These are phyloP conservation scores for Drosophila nr. medialis DNA, from an alignment of 2,888 invertebrate species.

Conservation along the genomic window DNA sequence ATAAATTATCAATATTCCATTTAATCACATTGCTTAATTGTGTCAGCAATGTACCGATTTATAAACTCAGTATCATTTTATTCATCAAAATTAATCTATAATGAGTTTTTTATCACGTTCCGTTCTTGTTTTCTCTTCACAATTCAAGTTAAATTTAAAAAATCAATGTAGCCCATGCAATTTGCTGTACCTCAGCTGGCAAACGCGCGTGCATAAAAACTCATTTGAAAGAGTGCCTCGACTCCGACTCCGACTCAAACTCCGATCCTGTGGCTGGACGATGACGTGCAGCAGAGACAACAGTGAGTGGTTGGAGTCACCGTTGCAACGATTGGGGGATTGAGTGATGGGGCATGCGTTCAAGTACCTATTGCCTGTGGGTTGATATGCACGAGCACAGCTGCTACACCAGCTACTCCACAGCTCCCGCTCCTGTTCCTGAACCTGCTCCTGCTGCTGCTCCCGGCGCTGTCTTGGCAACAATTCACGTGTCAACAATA, in stretches of 20 bases:
- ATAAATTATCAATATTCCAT: background rate
- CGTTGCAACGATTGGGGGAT: slow-evolving; percentile 18
- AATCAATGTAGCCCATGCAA: slow-evolving; percentile 20
- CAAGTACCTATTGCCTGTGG: slow-evolving; percentile 67
- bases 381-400: slow-evolving; percentile 65
- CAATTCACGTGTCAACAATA: slow-evolving; percentile 78
- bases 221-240: slow-evolving; percentile 74
- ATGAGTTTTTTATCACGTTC: background rate
- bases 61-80: background rate
- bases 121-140: background rate
- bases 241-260: slow-evolving; percentile 22
- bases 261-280: slow-evolving; percentile 47
- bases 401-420: slow-evolving; percentile 45
- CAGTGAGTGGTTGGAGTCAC: slow-evolving; percentile 19
- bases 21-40: background rate
- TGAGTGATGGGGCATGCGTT: slow-evolving; percentile 50
- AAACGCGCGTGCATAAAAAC: slow-evolving; percentile 70
- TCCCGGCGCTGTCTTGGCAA: slow-evolving; percentile 43
- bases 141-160: background rate
- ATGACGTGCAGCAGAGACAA: slow-evolving; percentile 55
- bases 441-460: slow-evolving; percentile 27
- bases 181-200: slow-evolving; percentile 50
- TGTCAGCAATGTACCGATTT: background rate
- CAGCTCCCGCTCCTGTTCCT: slow-evolving; percentile 49
- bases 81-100: background rate